phyloP scores from a whole-genome alignment of 64 coral and sea anemone genomes.

The Pachyseris speciosa region DNA sequence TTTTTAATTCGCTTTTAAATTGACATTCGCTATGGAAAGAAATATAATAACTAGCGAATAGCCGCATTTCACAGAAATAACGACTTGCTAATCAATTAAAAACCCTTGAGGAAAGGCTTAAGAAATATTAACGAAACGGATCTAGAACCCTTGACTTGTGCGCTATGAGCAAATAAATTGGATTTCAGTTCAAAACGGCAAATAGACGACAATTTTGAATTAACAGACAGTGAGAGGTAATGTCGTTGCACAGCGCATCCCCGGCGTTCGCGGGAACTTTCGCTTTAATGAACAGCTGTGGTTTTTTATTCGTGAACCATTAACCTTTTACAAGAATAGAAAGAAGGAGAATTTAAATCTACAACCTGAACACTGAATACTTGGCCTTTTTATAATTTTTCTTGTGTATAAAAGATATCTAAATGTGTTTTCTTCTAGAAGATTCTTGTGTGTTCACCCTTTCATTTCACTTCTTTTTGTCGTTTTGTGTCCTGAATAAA shows the following conservation, averaged over 20 bases:
- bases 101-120: neutral
- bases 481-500: neutral
- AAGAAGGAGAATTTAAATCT: neutral
- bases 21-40: slow-evolving; percentile 17
- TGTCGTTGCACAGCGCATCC: neutral
- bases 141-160: neutral
- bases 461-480: neutral
- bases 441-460: neutral
- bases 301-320: neutral
- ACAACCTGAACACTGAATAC: neutral
- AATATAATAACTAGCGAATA: slow-evolving; percentile 12
- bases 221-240: slow-evolving; percentile 3
- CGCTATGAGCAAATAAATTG: slow-evolving; percentile 6
- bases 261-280: slow-evolving; percentile 20
- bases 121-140: neutral
- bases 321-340: neutral
- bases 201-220: slow-evolving; percentile 27
- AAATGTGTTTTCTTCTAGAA: too few relatives aligned
- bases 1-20: slow-evolving; percentile 40
- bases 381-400: neutral
- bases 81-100: slow-evolving; percentile 35
- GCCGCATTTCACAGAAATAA: slow-evolving; percentile 2
- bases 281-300: slow-evolving; percentile 19
- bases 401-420: neutral
- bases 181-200: slow-evolving; percentile 29